These are phyloP conservation scores for Typhlichthys eigenmanni DNA, from an alignment of 2,797 vertebrate genomes.

Conservation along the genomic window DNA sequence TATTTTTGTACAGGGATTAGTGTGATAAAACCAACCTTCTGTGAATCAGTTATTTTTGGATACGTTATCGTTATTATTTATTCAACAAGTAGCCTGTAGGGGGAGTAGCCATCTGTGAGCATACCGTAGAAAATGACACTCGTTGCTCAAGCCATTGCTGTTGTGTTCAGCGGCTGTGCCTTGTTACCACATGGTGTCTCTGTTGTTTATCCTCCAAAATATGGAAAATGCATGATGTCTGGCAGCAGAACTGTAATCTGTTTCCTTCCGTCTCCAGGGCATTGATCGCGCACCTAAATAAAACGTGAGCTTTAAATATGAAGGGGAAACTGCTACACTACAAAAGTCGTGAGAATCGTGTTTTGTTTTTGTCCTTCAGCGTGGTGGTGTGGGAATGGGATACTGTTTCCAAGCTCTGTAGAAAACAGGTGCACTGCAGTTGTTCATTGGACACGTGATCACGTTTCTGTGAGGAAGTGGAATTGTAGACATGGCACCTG, in stretches of 20 bases:
- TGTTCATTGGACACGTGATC: slow-evolving; percentile 56
- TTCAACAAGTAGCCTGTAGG: not conserved
- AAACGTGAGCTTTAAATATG: slow-evolving; percentile 26
- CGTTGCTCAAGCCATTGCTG: not conserved
- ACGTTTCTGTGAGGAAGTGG: slow-evolving; percentile 19
- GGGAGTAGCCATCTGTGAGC: not conserved
- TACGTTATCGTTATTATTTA: not conserved
- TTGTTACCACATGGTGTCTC: slow-evolving; percentile 57
- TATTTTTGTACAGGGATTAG: not conserved
- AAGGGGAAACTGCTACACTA: slow-evolving; percentile 20
- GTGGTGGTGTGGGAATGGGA: slow-evolving; percentile 47
- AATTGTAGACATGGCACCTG: slow-evolving; percentile 62
- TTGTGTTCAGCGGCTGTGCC: slow-evolving; percentile 3
- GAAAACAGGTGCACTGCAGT: slow-evolving; percentile 67
- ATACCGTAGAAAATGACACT: not conserved
- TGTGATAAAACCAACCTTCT: not conserved
- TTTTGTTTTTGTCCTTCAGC: slow-evolving; percentile 12
- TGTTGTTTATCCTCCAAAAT: slow-evolving; percentile 38
- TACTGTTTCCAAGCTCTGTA: slow-evolving; percentile 55
- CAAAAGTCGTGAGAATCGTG: slow-evolving; percentile 22
- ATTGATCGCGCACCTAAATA: not conserved
- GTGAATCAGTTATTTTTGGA: not conserved
- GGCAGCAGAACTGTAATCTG: not conserved
- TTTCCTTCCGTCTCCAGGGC: not conserved
- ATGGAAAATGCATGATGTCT: slow-evolving; percentile 4